Conservation (phyloP, 2,113 vertebrate genomes). For the Gobius niger region DNA sequence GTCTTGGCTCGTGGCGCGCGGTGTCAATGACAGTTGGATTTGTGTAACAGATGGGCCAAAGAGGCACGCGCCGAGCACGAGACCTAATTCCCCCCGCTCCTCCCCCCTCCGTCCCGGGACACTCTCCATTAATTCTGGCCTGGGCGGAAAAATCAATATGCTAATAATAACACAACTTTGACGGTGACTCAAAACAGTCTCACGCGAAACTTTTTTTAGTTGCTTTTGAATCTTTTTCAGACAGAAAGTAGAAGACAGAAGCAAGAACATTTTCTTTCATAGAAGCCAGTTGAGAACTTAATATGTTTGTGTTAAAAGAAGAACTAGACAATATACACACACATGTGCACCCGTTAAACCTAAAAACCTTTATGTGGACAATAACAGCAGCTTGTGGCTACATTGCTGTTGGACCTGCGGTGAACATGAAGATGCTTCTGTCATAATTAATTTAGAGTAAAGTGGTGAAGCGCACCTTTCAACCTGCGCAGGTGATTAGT, state of each 20-base stretch:
- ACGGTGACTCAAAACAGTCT: neutral
- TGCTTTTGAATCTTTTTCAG: neutral
- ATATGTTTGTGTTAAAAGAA: too few species aligned
- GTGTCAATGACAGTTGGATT: conserved; percentile 67
- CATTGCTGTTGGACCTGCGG: neutral
- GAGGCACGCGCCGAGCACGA: conserved; percentile 78
- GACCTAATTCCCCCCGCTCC: conserved; percentile 16
- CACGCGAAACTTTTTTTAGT: neutral
- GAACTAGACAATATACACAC: too few species aligned
- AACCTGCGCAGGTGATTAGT: conserved; percentile 30
- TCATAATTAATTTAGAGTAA: neutral
- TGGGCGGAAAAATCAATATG: conserved; percentile 41
- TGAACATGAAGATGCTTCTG: neutral
- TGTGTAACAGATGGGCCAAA: conserved; percentile 60
- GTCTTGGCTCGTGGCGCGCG: conserved; percentile 30
- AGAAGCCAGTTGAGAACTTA: too few species aligned
- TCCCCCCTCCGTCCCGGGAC: neutral
- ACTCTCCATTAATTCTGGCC: conserved; percentile 7
- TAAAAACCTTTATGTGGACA: too few species aligned
- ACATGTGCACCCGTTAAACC: too few species aligned
- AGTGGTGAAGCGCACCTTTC: neutral
- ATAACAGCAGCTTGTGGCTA: too few species aligned
- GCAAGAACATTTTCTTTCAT: too few species aligned
- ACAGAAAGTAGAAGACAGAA: too few species aligned
- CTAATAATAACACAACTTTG: conserved; percentile 21